A percentile compares a stretch with the other conserved stretches of the same genome.
These are phyloP conservation scores for Tachysurus fulvidraco DNA, from an alignment of 2,113 vertebrate species.

Conservation along the genomic window DNA sequence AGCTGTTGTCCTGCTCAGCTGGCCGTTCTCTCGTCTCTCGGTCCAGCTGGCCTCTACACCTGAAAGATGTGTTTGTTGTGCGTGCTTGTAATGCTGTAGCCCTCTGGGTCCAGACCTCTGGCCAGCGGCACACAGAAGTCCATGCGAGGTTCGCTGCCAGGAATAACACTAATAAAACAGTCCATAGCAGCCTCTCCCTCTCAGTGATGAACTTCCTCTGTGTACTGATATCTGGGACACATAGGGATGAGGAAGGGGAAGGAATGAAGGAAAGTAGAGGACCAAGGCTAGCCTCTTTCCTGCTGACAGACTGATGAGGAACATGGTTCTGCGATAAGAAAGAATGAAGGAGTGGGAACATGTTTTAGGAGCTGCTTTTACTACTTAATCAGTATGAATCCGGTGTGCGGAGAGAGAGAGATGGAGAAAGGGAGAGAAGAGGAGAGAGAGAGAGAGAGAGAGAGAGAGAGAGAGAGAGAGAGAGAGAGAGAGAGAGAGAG, in stretches of 20 bases:
- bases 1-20: constrained; percentile 59
- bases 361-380: neutral
- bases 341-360: neutral
- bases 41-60: constrained; percentile 57
- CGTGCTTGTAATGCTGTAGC: constrained; percentile 67
- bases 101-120: constrained; percentile 76
- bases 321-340: neutral
- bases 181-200: constrained; percentile 65
- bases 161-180: constrained; percentile 80
- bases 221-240: constrained; percentile 70
- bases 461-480: neutral
- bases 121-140: constrained; percentile 68
- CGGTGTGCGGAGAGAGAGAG: neutral
- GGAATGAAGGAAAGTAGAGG: constrained; percentile 22
- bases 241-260: constrained; percentile 60
- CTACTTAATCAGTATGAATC: neutral
- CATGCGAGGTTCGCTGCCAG: constrained; percentile 67
- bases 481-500: neutral
- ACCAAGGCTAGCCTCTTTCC: neutral
- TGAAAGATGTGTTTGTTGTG: constrained; percentile 77
- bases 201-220: constrained; percentile 68
- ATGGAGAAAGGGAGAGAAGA: neutral
- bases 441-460: neutral
- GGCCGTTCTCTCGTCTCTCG: constrained; percentile 62
- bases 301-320: constrained; percentile 23